phyloP scores from a whole-genome alignment of 2,797 vertebrate species.

The Lithobates sylvaticus region DNA sequence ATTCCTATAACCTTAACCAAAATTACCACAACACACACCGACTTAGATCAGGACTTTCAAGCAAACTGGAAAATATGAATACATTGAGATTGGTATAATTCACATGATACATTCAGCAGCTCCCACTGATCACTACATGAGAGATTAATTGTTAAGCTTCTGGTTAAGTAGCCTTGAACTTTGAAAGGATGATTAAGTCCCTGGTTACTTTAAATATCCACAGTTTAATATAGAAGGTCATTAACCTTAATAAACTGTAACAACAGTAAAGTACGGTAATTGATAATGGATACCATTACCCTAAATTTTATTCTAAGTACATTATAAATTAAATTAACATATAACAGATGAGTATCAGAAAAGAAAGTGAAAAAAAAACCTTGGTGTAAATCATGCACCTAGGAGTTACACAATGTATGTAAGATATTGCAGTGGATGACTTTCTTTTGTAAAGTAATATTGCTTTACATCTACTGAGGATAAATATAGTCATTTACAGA shows the following conservation, averaged over 20 bases:
- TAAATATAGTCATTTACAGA: no score
- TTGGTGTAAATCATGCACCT: not conserved
- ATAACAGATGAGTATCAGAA: not conserved
- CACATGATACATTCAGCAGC: not conserved
- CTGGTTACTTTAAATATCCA: not conserved
- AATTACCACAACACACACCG: not conserved
- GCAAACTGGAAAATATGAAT: not conserved
- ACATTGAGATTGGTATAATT: not conserved
- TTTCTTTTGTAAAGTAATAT: not conserved
- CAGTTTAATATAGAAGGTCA: not conserved
- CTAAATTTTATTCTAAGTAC: not conserved
- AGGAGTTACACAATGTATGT: not conserved
- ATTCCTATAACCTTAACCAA: not conserved
- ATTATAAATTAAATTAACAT: not conserved
- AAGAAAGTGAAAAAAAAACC: not conserved
- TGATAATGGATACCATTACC: not conserved
- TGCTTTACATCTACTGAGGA: not conserved
- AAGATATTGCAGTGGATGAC: not conserved
- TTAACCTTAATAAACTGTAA: not conserved
- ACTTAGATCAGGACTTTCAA: not conserved
- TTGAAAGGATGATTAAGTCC: not conserved
- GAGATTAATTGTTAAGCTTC: conserved; percentile 55
- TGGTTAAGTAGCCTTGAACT: not conserved
- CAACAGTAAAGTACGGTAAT: not conserved
- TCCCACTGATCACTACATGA: not conserved